Percentiles rank a stretch among this genome's conserved stretches.
Conservation (phyloP, 2,888 invertebrate genomes). For the Chydorus sphaericus region DNA sequence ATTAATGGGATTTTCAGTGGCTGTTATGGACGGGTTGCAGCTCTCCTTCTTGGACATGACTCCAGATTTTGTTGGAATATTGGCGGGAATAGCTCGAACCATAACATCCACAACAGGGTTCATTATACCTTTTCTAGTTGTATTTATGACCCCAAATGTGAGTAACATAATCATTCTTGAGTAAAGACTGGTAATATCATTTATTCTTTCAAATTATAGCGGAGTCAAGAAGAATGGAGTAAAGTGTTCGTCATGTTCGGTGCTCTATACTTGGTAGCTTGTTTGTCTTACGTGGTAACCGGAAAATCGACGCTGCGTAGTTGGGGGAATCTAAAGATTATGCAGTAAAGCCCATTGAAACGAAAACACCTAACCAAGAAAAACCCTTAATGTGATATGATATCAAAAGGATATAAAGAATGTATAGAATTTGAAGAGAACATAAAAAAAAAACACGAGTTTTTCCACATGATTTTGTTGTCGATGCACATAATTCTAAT, state of each 20-base stretch:
- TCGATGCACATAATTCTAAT: no score
- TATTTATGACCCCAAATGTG: constrained; percentile 24
- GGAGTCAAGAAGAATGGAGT: constrained; percentile 1
- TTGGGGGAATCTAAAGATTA: no score
- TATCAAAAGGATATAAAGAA: no score
- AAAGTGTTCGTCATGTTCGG: constrained; percentile 3
- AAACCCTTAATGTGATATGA: no score
- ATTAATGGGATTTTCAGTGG: no score
- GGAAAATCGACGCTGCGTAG: background rate
- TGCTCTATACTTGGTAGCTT: background rate
- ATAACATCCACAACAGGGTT: constrained; percentile 32
- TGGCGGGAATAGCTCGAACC: constrained; percentile 33
- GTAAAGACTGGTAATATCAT: no score
- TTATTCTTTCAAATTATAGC: background rate
- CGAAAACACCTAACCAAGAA: no score
- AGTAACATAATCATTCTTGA: background rate
- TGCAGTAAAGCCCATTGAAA: no score
- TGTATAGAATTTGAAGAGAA: no score
- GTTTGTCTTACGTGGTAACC: background rate
- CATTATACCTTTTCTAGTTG: constrained; percentile 29
- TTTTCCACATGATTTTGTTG: no score
- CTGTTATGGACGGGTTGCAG: constrained; percentile 29
- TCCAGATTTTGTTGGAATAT: constrained; percentile 32
- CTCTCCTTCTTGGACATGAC: constrained; percentile 33
- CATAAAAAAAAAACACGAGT: no score